These are phyloP conservation scores for Drosophila conformis DNA, from an alignment of 2,888 invertebrate genomes.

Conservation along the genomic window DNA sequence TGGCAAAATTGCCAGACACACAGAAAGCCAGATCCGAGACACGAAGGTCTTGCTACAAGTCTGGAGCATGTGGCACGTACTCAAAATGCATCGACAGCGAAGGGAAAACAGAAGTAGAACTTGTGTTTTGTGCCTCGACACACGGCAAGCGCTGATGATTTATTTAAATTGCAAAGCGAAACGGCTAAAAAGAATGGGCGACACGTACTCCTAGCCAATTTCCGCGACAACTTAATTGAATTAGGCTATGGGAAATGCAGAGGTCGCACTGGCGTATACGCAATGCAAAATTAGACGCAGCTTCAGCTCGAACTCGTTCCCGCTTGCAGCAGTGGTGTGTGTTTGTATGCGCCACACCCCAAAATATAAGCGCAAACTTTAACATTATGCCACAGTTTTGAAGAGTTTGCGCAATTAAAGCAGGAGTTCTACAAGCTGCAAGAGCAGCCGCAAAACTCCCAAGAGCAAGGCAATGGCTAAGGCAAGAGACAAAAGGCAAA, in stretches of 20 bases:
- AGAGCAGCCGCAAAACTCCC: constrained; percentile 38
- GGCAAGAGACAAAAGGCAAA: constrained; percentile 12
- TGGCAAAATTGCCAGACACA: constrained; percentile 66
- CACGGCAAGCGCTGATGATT: constrained; percentile 75
- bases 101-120: constrained; percentile 30
- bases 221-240: constrained; percentile 74
- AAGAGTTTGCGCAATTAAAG: constrained; percentile 63
- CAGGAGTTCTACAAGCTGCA: constrained; percentile 37
- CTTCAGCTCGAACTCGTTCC: constrained; percentile 27
- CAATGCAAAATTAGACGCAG: constrained; percentile 33
- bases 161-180: constrained; percentile 82
- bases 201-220: constrained; percentile 70
- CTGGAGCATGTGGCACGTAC: constrained; percentile 56
- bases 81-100: constrained; percentile 72
- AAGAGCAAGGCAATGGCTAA: constrained; percentile 43
- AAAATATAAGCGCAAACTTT: constrained; percentile 45
- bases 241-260: constrained; percentile 54
- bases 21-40: constrained; percentile 18
- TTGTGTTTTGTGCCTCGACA: constrained; percentile 14
- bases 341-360: constrained; percentile 31
- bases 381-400: constrained; percentile 66
- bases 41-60: constrained; percentile 41
- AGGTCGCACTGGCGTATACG: constrained; percentile 57
- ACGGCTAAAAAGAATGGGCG: constrained; percentile 42
- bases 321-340: constrained; percentile 18